Base-by-base conservation (phyloP, 2,888 invertebrate species). In the Oxycera nigricornis region DNA sequence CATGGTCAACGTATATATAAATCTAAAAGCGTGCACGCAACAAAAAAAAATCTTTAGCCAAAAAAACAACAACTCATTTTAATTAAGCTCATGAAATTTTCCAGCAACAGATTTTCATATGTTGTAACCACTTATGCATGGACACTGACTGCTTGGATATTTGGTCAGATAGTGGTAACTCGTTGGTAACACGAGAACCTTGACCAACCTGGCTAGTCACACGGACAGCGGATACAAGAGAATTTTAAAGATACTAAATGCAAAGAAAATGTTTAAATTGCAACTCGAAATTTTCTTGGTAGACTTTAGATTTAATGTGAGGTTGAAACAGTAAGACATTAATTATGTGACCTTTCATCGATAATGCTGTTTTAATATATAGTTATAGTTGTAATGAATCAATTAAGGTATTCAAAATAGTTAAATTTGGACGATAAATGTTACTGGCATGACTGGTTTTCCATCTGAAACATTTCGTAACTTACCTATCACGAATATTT, bases 401-500 rank as follows among this genome's bases (percentile, higher is more conserved):
- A 50, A 50, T 50, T 50, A 50, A 6, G 7, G 35, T 7, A 35
- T 35, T 35, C 11, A 6, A 35, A 35, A 35, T 35, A 35, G 11
- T 35, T 7, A 11, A 35, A 35, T 7, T 11, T 7, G 11, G 35
- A 7, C 35, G 35, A 35, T 35, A 39, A 9, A 39, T 39, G 6
- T 39, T 9, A 39, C 11, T n/a, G 50, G n/a, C n/a, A n/a, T 7
- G 20, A 24, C 26, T 61, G n/a, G 28, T 30, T 61, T 20, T 30
- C n/a, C 30, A 6, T 31, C 17, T 55, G 1, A 1, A 72, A 67
- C 41, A 55, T n/a, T 62, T 79, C 11, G 22, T 84, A 85, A 76
- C 79, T 78, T 85, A 94, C 94, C 94, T 93, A 84, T 96, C 96
- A 83, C 96, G 89, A 80, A 98, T 95, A 81, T 94, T 96, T 84